Conservation (phyloP, 2,888 invertebrate species). For the Celastrina argiolus region DNA sequence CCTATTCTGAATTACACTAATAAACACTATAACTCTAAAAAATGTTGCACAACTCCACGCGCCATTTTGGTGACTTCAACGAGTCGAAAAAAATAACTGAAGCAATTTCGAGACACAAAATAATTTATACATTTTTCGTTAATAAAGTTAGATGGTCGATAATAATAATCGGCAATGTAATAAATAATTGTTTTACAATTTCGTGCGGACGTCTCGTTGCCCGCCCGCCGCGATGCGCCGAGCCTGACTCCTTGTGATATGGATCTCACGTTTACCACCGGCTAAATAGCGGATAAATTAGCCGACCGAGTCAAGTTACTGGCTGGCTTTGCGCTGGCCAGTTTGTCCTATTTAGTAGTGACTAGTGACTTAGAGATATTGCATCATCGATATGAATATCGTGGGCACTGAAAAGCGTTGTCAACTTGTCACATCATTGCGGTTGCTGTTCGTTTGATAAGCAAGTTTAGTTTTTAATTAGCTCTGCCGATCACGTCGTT, state of each 20-base stretch:
- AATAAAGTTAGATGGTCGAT: slow-evolving; percentile 25
- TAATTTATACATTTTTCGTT: slow-evolving; percentile 12
- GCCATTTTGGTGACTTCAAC: neutral
- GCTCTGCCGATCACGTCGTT: too few species aligned
- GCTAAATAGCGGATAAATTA: slow-evolving; percentile 73
- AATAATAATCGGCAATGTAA: slow-evolving; percentile 34
- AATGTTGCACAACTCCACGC: too few species aligned
- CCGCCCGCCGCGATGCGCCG: slow-evolving; percentile 61
- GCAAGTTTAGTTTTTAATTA: too few species aligned
- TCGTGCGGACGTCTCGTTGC: slow-evolving; percentile 39
- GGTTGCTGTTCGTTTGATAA: too few species aligned
- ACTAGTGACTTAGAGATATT: neutral
- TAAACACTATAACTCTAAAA: too few species aligned
- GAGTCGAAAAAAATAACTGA: neutral
- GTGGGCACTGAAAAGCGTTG: too few species aligned
- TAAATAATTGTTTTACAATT: slow-evolving; percentile 41
- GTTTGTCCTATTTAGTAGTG: slow-evolving; percentile 30
- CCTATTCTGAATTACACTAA: too few species aligned
- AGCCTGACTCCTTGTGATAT: slow-evolving; percentile 61
- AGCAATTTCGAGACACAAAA: neutral
- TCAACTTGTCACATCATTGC: too few species aligned
- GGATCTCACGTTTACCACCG: slow-evolving; percentile 70
- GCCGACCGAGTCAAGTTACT: slow-evolving; percentile 67
- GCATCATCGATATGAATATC: neutral
- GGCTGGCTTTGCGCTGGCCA: slow-evolving; percentile 34